Conservation (phyloP, 2,113 vertebrate genomes). For the Notothenia rossii region DNA sequence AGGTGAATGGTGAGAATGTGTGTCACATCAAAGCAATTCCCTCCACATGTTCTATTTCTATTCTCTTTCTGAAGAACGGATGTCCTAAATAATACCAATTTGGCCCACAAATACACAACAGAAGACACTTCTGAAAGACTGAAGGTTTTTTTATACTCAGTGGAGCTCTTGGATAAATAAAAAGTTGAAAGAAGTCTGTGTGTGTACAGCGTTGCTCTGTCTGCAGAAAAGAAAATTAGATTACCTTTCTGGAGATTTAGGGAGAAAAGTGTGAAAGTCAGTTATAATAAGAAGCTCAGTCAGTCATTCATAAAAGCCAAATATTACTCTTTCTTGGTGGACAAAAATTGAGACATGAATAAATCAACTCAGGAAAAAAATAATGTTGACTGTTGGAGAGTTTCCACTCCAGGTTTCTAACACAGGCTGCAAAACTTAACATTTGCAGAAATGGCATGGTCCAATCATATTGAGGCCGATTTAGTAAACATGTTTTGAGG, state of each 20-base stretch:
- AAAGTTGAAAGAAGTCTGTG: conserved; percentile 19
- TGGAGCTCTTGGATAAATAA: conserved; percentile 11
- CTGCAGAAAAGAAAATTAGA: conserved; percentile 50
- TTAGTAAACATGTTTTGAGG: not conserved
- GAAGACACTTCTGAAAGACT: conserved; percentile 18
- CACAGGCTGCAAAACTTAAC: not conserved
- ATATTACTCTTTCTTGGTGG: conserved; percentile 44
- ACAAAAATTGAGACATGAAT: not conserved
- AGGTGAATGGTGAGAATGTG: not conserved
- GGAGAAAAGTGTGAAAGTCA: conserved; percentile 54
- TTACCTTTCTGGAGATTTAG: conserved; percentile 49
- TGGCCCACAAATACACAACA: conserved; percentile 17
- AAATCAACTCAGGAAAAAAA: conserved; percentile 13
- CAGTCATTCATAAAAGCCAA: conserved; percentile 51
- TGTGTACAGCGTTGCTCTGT: not conserved
- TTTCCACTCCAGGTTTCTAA: not conserved
- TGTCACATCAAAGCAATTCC: conserved; percentile 1
- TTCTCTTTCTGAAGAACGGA: not conserved
- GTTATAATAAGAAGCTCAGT: conserved; percentile 54
- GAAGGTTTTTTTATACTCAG: conserved; percentile 1
- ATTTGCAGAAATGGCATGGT: not conserved
- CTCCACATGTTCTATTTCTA: not conserved
- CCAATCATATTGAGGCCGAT: not conserved
- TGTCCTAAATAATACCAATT: conserved; percentile 7
- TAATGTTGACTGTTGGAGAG: conserved; percentile 16